Conservation (phyloP, 2,888 invertebrate species). For the Philaethria dido region DNA sequence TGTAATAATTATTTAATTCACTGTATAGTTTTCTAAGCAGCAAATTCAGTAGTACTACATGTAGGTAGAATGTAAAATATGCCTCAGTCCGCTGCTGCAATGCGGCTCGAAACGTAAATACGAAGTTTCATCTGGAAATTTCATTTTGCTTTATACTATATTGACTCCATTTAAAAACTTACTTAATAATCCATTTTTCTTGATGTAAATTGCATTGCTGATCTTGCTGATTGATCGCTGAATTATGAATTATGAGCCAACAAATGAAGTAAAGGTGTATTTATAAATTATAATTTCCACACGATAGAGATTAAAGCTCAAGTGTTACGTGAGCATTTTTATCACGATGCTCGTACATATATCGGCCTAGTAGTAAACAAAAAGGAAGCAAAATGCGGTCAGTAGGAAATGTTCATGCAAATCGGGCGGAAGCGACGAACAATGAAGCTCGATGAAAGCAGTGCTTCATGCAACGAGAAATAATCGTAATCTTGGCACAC, state of each 20-base stretch:
- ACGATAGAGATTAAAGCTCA: not conserved
- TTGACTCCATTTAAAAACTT: conserved; percentile 20
- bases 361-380: conserved; percentile 28
- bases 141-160: conserved; percentile 32
- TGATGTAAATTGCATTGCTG: not conserved
- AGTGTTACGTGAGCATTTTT: conserved; percentile 23
- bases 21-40: not conserved
- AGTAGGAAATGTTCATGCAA: conserved; percentile 37
- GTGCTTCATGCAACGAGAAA: conserved; percentile 31
- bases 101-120: conserved; percentile 39
- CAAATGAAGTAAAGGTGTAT: too few relatives aligned
- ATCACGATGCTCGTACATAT: conserved; percentile 4
- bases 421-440: conserved; percentile 37
- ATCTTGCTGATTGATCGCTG: not conserved
- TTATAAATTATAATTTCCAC: not conserved
- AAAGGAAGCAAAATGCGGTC: conserved; percentile 39
- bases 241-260: not conserved
- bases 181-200: conserved; percentile 9
- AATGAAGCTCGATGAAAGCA: conserved; percentile 34
- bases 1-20: not conserved
- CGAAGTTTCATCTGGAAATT: conserved; percentile 37
- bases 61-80: conserved; percentile 26
- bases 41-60: not conserved
- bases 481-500: conserved; percentile 30
- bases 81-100: conserved; percentile 33